Percentiles rank a stretch among this genome's conserved stretches.
These are phyloP conservation scores for Drosophila truncata DNA, from an alignment of 1,140 invertebrate species.

Conservation along the genomic window DNA sequence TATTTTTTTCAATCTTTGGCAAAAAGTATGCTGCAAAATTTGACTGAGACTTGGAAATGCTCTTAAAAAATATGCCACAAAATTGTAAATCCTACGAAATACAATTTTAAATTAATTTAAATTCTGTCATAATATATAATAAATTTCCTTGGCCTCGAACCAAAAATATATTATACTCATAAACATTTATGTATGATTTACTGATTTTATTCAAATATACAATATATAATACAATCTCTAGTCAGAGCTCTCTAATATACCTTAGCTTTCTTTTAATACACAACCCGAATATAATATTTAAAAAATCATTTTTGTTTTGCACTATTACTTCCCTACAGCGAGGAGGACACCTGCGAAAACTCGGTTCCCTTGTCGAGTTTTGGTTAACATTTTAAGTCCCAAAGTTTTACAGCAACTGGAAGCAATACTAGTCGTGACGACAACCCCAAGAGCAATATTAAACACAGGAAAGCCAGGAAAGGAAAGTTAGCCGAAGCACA, in stretches of 20 bases:
- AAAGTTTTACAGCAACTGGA: slow-evolving; percentile 25
- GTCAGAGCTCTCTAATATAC: not conserved
- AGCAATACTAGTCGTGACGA: slow-evolving; percentile 9
- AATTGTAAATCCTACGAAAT: not conserved
- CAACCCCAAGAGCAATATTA: not conserved
- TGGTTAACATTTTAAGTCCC: slow-evolving; percentile 16
- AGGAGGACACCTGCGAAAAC: slow-evolving; percentile 73
- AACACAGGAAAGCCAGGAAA: not conserved
- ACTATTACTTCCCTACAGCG: slow-evolving; percentile 34
- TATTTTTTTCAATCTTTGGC: too few relatives aligned
- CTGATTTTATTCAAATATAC: too few relatives aligned
- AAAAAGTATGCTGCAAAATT: not conserved
- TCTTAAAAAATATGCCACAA: not conserved
- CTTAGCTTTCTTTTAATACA: not conserved
- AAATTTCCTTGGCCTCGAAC: too few relatives aligned
- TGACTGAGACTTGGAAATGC: not conserved
- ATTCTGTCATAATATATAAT: too few relatives aligned
- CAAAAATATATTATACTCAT: too few relatives aligned
- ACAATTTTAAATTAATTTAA: not conserved
- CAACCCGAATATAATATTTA: not conserved
- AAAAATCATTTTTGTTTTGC: not conserved
- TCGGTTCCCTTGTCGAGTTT: slow-evolving; percentile 67
- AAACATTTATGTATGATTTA: too few relatives aligned
- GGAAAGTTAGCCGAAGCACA: slow-evolving; percentile 14
- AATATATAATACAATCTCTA: too few relatives aligned